phyloP scores from a whole-genome alignment of 1,140 invertebrate species.

The Drosophila ogumai region DNA sequence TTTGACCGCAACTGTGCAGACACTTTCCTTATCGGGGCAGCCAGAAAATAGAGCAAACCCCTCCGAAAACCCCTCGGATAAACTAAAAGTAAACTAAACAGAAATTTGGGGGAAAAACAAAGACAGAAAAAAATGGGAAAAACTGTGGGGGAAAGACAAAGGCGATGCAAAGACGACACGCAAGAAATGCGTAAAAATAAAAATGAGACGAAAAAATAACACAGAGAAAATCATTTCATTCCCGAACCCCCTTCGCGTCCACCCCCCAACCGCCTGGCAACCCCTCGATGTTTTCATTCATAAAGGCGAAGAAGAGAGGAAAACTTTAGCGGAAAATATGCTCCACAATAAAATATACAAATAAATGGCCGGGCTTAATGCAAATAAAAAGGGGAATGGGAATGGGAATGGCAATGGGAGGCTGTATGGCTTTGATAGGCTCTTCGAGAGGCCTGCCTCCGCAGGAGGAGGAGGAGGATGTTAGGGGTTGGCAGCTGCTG shows the following conservation, averaged over 20 bases:
- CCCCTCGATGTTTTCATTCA: conserved; percentile 69
- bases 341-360: conserved; percentile 81
- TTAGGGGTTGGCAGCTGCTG: conserved; percentile 23
- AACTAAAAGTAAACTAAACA: conserved; percentile 71
- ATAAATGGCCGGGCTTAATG: conserved; percentile 79
- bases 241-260: not conserved
- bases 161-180: conserved; percentile 60
- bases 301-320: conserved; percentile 57
- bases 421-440: conserved; percentile 52
- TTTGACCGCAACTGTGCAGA: conserved; percentile 4
- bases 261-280: not conserved
- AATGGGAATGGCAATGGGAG: conserved; percentile 13
- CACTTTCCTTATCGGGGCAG: conserved; percentile 55
- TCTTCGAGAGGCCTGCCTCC: conserved; percentile 7
- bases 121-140: conserved; percentile 13
- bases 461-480: conserved; percentile 2
- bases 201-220: conserved; percentile 64
- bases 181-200: conserved; percentile 83
- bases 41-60: conserved; percentile 66
- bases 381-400: conserved; percentile 59
- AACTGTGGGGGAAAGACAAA: conserved; percentile 22
- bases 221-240: conserved; percentile 67
- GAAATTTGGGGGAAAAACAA: conserved; percentile 11
- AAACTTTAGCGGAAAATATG: conserved; percentile 81
- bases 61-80: conserved; percentile 26